Conservation (phyloP, 2,888 invertebrate species). For the Troides aeacus region DNA sequence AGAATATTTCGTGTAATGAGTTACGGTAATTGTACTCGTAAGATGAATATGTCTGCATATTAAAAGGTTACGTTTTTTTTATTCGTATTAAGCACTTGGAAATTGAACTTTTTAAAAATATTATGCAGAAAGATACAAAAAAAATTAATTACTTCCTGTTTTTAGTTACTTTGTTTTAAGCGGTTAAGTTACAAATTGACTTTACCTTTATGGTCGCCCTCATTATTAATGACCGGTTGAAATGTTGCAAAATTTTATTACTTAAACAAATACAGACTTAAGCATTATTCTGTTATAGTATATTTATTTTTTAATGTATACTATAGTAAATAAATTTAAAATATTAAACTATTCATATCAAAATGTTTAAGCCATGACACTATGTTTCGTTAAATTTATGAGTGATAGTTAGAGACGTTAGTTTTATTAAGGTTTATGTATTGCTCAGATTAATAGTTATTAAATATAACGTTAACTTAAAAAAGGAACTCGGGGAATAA, state of each 20-base stretch:
- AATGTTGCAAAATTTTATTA: background rate
- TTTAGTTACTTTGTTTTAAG: background rate
- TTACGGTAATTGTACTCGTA: too few relatives aligned
- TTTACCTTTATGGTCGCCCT: background rate
- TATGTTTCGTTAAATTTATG: too few relatives aligned
- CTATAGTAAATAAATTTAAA: too few relatives aligned
- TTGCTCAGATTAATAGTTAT: too few relatives aligned
- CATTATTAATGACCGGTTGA: background rate
- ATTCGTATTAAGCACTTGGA: background rate
- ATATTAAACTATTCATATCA: too few relatives aligned
- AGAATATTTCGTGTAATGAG: too few relatives aligned
- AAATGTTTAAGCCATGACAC: too few relatives aligned
- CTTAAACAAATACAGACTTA: background rate
- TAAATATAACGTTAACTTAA: too few relatives aligned
- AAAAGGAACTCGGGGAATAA: too few relatives aligned
- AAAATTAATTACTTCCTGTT: background rate
- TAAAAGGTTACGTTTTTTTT: background rate
- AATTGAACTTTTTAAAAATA: background rate
- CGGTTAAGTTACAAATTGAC: background rate
- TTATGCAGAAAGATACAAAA: background rate
- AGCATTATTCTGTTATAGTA: background rate
- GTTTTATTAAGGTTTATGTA: too few relatives aligned
- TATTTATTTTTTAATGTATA: background rate
- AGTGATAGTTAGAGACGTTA: too few relatives aligned
- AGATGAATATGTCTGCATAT: too few relatives aligned